Evolutionary conservation across 2,888 invertebrate genomes (phyloP), one percentile per base, ranked within the genome.

Genomic region (Latheticus oryzae): DNA sequence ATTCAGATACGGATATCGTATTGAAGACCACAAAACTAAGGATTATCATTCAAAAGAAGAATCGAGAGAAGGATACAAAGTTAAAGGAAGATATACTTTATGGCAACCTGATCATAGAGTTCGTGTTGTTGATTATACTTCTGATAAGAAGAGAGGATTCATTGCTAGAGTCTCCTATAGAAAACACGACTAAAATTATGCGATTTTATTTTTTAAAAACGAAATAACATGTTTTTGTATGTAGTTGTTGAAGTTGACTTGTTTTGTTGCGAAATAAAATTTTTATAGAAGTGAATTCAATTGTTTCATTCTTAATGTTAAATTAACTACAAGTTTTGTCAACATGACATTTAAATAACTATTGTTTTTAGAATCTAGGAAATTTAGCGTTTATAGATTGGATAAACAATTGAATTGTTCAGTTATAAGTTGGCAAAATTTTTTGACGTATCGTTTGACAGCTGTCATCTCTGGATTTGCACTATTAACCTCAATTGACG

Each of bases 31-130:
- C 52, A 71, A 76, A 43, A 67, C 67, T 48, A 71, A 76, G 50
- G 76, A 74, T 62, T 72, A 66, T 71, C 74, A 75, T 62, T 71
- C 68, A 61, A 73, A 76, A 59, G 70, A 76, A 33, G 77, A 77
- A 63, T 68, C 64, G n/a, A 67, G 77, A 15, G 75, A 77, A 19
- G 77, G 77, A 15, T 68, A 74, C 68, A 76, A 74, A 68, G 76
- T 77, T 21, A 76, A 76, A 61, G 77, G 77, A 33, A 56, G 61
- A 15, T 76, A 76, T 71, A 75, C 72, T 50, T 65, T 76, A 11
- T 61, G 76, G 52, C 73, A 77, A 58, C 75, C 76, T 9, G 77
- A 77, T 61, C 73, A 75, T 62, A 75, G 74, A 57, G 65, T 75
- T 48, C 72, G 76, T 45, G 62, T 70, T 4, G 76, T 76, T 3